These are phyloP conservation scores for Pelusios castaneus DNA, from an alignment of 2,113 vertebrate species.

Conservation along the genomic window DNA sequence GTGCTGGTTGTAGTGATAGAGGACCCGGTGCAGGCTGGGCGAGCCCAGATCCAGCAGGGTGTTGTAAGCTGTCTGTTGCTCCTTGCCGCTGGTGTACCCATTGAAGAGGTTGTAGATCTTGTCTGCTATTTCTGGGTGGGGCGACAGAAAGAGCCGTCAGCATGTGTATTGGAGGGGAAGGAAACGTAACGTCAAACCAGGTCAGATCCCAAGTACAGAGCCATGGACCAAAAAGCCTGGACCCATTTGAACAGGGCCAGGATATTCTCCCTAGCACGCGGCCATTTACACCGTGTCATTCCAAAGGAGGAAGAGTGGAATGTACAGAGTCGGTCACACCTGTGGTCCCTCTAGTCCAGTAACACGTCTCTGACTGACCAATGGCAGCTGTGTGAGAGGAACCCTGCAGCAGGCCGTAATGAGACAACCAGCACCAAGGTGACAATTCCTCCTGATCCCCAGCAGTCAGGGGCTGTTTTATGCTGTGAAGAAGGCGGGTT, in stretches of 20 bases:
- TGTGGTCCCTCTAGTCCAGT: background rate
- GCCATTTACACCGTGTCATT: background rate
- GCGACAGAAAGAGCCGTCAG: background rate
- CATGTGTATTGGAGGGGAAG: background rate
- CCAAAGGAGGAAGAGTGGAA: background rate
- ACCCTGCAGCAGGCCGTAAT: background rate
- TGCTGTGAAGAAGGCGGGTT: background rate
- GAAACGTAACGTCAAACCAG: background rate
- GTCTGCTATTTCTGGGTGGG: constrained; percentile 91
- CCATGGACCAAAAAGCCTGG: background rate
- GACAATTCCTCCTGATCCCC: background rate
- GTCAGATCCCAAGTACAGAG: background rate
- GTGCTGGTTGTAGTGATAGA: constrained; percentile 97
- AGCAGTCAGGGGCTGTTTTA: background rate
- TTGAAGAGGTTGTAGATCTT: constrained; percentile 99
- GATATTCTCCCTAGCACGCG: background rate
- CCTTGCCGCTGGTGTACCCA: constrained; percentile 97
- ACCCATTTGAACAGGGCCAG: background rate
- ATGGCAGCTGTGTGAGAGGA: background rate
- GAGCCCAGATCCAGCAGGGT: constrained; percentile 95
- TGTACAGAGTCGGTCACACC: background rate
- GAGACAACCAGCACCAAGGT: background rate
- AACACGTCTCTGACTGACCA: background rate
- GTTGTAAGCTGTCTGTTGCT: constrained; percentile 98
- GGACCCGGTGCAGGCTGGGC: constrained; percentile 92